Percentiles rank a stretch among this genome's conserved stretches.
Conservation (phyloP, 2,797 vertebrate genomes). For the Argyrosomus regius region DNA sequence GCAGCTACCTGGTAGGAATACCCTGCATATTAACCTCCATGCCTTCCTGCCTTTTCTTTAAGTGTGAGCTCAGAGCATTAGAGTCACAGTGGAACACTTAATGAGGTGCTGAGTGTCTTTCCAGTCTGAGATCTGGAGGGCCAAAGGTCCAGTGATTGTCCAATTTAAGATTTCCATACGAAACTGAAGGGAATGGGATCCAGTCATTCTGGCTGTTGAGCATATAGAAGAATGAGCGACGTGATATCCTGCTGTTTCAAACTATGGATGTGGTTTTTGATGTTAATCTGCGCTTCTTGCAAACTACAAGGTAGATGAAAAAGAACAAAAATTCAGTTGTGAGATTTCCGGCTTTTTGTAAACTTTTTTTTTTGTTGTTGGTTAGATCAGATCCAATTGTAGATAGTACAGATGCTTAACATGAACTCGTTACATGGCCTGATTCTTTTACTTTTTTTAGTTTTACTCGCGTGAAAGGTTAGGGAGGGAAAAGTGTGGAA, state of each 20-base stretch:
- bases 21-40: constrained; percentile 31
- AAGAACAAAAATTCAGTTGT: background rate
- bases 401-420: constrained; percentile 32
- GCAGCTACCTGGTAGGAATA: constrained; percentile 52
- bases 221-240: background rate
- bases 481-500: constrained; percentile 1
- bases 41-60: constrained; percentile 36
- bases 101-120: constrained; percentile 65
- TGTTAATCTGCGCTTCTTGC: constrained; percentile 17
- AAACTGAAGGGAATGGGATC: constrained; percentile 1
- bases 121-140: constrained; percentile 47
- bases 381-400: constrained; percentile 23
- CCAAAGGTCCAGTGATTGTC: constrained; percentile 26
- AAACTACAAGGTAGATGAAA: background rate
- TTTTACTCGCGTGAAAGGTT: constrained; percentile 3
- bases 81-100: constrained; percentile 48
- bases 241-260: background rate
- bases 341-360: background rate
- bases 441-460: background rate
- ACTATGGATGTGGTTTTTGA: constrained; percentile 48
- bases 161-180: constrained; percentile 15
- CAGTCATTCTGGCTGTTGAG: background rate
- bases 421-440: background rate
- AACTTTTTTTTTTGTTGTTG: constrained; percentile 12
- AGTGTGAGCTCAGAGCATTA: constrained; percentile 31